Evolutionary conservation across 2,888 invertebrate species (phyloP), one percentile per base, ranked within the genome.

Genomic region (Cerastis rubricosa): DNA sequence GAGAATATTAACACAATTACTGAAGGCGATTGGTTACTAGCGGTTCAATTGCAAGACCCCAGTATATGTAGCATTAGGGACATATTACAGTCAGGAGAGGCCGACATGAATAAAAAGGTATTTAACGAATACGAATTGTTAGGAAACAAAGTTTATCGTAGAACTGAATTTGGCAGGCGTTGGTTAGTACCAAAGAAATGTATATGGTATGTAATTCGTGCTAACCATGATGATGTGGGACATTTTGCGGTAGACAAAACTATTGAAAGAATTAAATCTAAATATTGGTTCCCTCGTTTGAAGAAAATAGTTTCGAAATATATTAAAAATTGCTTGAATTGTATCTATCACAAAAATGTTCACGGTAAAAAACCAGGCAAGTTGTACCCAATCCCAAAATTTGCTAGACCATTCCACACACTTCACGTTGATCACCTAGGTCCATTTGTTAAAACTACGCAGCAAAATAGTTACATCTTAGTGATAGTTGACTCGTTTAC

Each of bases 371-470:
- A 54, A n/a, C 22, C 54, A 54, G 54, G 54, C 22, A 54, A 54
- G n/a, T n/a, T 54, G n/a, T 54, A 54, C n/a, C n/a, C 54, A n/a
- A 54, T n/a, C 12, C 43, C 65, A 1, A 45, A 45, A 45, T 65
- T 45, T 25, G 40, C 40, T 11, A 63, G 63, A 19, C 63, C 47
- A 14, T 47, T 47, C 47, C 47, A 47, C 47, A 47, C 14, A 14
- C 47, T 47, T 5, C 47, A 47, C 40, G n/a, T 64, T 12, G 63
- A 64, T 64, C 63, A 66, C 65, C 25, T 66, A 3, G 65, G 65
- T 25, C 65, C 65, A 83, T 85, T 67, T 85, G 90, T 29, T 83
- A 87, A 19, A 67, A 66, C 74, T 80, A 83, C 69, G 85, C 84
- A 9, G 82, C 83, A 76, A 84, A 76, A 76, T 57, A 69, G 40